Percentiles rank a stretch among this genome's conserved stretches.
Conservation (phyloP, 1,140 invertebrate genomes). For the Hyphantria cunea region DNA sequence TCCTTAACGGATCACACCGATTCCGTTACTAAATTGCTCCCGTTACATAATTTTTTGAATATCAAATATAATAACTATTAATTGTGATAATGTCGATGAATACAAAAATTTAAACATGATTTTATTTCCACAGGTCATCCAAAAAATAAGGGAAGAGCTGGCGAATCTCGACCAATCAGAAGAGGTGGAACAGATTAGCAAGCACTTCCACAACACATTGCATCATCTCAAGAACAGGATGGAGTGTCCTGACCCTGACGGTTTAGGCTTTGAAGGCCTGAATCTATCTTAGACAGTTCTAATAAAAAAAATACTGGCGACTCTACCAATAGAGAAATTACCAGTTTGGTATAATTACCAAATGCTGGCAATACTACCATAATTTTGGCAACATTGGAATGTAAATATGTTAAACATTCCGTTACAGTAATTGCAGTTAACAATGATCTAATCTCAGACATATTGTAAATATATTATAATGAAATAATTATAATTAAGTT, state of each 20-base stretch:
- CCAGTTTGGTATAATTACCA: too few species aligned
- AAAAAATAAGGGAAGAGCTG: slow-evolving; percentile 95
- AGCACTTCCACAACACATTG: slow-evolving; percentile 95
- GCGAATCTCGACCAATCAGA: slow-evolving; percentile 96
- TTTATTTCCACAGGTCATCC: slow-evolving; percentile 87
- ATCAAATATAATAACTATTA: too few species aligned
- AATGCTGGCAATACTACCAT: too few species aligned
- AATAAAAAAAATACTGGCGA: not conserved
- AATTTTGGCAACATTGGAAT: too few species aligned
- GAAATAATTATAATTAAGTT: slow-evolving; percentile 25
- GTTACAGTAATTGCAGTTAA: not conserved
- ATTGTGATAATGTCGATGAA: not conserved
- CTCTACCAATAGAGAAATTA: too few species aligned
- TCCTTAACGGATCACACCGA: too few species aligned
- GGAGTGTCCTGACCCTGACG: slow-evolving; percentile 85
- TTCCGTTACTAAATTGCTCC: too few species aligned
- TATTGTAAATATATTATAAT: not conserved
- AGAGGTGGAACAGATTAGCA: slow-evolving; percentile 97
- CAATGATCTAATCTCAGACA: slow-evolving; percentile 14
- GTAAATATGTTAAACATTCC: too few species aligned
- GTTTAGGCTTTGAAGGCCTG: slow-evolving; percentile 85
- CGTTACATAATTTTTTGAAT: too few species aligned
- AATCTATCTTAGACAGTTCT: slow-evolving; percentile 50
- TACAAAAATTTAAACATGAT: too few species aligned
- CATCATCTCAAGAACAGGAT: slow-evolving; percentile 88